phyloP scores from a whole-genome alignment of 2,888 invertebrate genomes.

The Diachrysia chrysitis region DNA sequence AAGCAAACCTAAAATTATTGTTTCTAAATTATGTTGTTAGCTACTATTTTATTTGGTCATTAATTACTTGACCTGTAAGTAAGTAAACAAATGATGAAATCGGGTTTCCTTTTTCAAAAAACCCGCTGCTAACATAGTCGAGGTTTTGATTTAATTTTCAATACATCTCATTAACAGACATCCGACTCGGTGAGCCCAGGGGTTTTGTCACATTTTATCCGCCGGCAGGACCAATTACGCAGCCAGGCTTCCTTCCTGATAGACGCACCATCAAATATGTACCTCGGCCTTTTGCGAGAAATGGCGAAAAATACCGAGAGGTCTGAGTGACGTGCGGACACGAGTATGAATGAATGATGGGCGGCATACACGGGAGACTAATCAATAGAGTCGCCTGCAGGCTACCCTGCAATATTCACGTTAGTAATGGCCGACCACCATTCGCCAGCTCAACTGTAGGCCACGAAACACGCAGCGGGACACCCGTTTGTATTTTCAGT shows the following conservation, averaged over 20 bases:
- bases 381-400: constrained; percentile 72
- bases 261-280: constrained; percentile 81
- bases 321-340: constrained; percentile 74
- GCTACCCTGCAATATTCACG: constrained; percentile 72
- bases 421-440: constrained; percentile 71
- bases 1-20: not conserved
- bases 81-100: constrained; percentile 18
- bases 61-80: constrained; percentile 1
- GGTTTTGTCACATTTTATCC: constrained; percentile 71
- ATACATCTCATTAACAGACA: constrained; percentile 67
- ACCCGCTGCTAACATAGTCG: not conserved
- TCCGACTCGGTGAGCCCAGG: constrained; percentile 61
- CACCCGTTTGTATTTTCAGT: constrained; percentile 30
- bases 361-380: constrained; percentile 65
- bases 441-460: constrained; percentile 56
- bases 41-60: not conserved
- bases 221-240: constrained; percentile 79
- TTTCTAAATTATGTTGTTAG: not conserved
- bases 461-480: constrained; percentile 25
- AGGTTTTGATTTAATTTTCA: constrained; percentile 48
- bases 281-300: constrained; percentile 72
- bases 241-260: constrained; percentile 78
- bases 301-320: constrained; percentile 66
- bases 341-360: constrained; percentile 82
- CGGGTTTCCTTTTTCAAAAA: constrained; percentile 6